Base-by-base conservation (phyloP, 2,113 vertebrate genomes). In the Periophthalmodon schlosseri region DNA sequence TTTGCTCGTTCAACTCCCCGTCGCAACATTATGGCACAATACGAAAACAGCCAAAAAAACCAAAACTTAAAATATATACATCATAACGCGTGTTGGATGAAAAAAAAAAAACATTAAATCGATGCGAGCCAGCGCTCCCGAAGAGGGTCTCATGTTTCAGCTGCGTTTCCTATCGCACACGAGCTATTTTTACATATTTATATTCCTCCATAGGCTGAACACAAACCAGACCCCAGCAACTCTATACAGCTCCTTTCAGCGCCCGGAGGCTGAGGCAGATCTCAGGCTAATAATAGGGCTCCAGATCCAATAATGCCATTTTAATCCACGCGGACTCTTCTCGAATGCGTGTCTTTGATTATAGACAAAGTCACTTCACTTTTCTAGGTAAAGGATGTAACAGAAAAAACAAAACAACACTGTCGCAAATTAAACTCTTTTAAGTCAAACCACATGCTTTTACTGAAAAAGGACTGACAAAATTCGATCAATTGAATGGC, bases 201-300 rank as follows among this genome's bases (percentile, higher is more conserved):
- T 75, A 57, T 75, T 79, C 70, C 47, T 80, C 69, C 73, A 79
- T 52, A 65, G 73, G 47, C 77, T 75, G 63, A 75, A 80, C 78
- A 82, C 83, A 84, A 79, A 79, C 65, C 84, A 84, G 85, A 76
- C 86, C 56, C 64, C 70, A 52, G 47, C 72, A 74, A 1, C 44
- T 23, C 58, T 36, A 65, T 68, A 12, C 76, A 24, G 79, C 73
- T 80, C 73, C n/a, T 70, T 78, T 87, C 86, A 80, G 54, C 77
- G 46, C 70, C 74, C 70, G 80, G 28, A 79, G 78, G 61, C 73
- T 90, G 84, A 85, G 77, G 76, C 73, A 88, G 88, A 88, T 84
- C 69, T 81, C 49, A 70, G 54, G 77, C 88, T 86, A 86, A 90
- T 80, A 92, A 91, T 91, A 91, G 88, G 72, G 44, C 58, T 10